phyloP scores from a whole-genome alignment of 2,888 invertebrate genomes.

The Malacosoma neustria region DNA sequence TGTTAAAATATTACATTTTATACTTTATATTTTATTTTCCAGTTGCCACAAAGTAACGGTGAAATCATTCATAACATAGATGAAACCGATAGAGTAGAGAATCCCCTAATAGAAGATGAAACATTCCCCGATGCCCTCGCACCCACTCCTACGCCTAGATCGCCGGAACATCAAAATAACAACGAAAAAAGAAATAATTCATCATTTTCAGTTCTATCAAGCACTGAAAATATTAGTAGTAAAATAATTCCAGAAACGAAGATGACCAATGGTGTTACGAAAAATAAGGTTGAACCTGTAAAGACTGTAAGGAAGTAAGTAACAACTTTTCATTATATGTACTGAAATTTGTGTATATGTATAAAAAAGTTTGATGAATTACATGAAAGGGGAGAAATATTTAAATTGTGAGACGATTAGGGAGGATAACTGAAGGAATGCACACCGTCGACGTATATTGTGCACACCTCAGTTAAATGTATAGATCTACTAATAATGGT shows the following conservation, averaged over 20 bases:
- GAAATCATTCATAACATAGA: constrained; percentile 30
- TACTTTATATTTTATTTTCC: constrained; percentile 2
- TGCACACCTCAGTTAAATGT: too few species aligned
- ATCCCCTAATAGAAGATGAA: constrained; percentile 51
- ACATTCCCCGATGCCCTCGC: constrained; percentile 61
- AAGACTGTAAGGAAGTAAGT: neutral
- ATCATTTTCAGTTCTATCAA: neutral
- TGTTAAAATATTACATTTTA: too few species aligned
- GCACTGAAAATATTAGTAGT: neutral
- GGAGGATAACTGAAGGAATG: too few species aligned
- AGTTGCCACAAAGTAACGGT: constrained; percentile 43
- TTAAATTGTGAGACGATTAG: too few species aligned
- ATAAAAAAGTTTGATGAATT: too few species aligned
- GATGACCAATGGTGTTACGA: neutral
- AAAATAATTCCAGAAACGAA: neutral
- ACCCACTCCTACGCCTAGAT: constrained; percentile 47
- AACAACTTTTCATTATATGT: too few species aligned
- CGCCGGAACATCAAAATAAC: constrained; percentile 26
- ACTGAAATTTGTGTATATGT: too few species aligned
- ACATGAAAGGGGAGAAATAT: too few species aligned
- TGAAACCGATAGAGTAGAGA: constrained; percentile 36
- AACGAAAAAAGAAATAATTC: neutral
- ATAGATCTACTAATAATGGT: too few species aligned
- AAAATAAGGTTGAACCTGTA: neutral
- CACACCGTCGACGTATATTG: too few species aligned